Evolutionary conservation across 2,888 invertebrate species (phyloP).

Genomic region (Netelia inedita): DNA sequence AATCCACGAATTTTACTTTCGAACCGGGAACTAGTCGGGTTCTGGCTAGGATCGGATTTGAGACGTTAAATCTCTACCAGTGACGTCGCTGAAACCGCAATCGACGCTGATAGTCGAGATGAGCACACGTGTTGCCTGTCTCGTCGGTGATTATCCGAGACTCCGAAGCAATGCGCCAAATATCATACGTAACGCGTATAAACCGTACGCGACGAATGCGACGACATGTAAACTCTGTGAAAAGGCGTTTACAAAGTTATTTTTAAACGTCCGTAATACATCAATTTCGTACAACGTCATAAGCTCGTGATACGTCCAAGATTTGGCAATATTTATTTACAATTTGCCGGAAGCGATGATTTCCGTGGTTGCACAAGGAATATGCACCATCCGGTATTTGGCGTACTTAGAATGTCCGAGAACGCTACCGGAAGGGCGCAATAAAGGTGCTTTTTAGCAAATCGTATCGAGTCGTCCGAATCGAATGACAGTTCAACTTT

Average conservation of each 20-base stretch:
- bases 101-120: background rate
- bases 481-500: no score
- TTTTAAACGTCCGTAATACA: background rate
- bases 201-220: background rate
- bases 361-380: background rate
- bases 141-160: background rate
- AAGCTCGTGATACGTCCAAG: background rate
- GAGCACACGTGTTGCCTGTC: background rate
- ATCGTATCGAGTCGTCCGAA: no score
- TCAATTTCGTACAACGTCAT: background rate
- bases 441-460: background rate
- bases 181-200: background rate
- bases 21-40: no score
- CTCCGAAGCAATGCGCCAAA: background rate
- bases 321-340: conserved; percentile 23
- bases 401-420: background rate
- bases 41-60: no score
- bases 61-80: background rate
- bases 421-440: conserved; percentile 15
- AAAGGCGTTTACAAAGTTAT: background rate
- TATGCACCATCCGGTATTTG: background rate
- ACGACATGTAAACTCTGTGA: background rate
- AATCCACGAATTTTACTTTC: no score
- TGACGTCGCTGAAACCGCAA: background rate
- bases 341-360: conserved; percentile 5